These are phyloP conservation scores for Rhea pennata DNA, from an alignment of 2,113 vertebrate species.

Conservation along the genomic window DNA sequence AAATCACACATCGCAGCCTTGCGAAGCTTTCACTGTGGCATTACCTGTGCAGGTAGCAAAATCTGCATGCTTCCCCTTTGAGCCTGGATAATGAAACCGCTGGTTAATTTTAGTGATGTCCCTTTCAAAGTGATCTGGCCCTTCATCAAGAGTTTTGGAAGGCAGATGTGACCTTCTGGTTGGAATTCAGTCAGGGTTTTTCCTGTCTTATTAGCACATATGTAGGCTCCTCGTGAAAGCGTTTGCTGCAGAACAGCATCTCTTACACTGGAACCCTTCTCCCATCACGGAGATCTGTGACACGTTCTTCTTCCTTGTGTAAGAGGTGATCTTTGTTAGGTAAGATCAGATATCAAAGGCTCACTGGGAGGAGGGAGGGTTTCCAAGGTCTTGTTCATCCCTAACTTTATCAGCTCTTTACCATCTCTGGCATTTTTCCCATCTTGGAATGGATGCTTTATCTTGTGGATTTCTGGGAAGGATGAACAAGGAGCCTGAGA, in stretches of 20 bases:
- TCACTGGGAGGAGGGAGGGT: neutral
- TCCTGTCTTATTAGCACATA: neutral
- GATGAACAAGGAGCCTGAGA: too few relatives aligned
- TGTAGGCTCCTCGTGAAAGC: neutral
- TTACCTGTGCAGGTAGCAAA: neutral
- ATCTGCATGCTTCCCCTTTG: neutral
- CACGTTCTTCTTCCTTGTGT: too few relatives aligned
- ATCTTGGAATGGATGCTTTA: neutral
- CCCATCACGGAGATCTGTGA: too few relatives aligned
- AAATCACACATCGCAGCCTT: neutral
- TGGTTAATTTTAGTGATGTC: rapidly evolving
- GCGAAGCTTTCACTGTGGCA: neutral
- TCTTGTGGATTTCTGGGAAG: neutral
- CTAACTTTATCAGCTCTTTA: neutral
- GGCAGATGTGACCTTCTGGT: neutral
- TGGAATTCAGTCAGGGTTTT: neutral
- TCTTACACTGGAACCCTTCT: neutral
- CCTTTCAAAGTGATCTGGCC: neutral
- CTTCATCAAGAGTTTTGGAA: neutral
- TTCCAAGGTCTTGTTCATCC: neutral
- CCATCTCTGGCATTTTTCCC: neutral
- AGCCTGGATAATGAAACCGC: neutral
- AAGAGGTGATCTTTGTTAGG: neutral
- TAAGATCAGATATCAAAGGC: too few relatives aligned
- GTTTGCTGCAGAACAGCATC: neutral